phyloP scores from a whole-genome alignment of 2,113 vertebrate species.

The Chunga burmeisteri region DNA sequence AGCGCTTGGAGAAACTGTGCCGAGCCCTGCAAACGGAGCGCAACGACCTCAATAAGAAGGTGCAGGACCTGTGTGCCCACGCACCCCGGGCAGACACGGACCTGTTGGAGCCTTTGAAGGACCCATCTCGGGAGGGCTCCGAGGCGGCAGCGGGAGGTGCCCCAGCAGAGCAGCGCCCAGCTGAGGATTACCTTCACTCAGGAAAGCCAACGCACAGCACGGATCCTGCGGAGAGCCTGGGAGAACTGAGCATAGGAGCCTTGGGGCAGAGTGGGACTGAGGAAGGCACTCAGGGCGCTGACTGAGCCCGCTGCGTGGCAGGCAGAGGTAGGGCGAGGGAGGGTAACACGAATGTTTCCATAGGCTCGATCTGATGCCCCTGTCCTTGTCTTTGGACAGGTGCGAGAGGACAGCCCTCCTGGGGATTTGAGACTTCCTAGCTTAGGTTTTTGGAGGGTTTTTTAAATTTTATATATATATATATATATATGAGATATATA shows the following conservation, averaged over 20 bases:
- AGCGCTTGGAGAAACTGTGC: slow-evolving; percentile 93
- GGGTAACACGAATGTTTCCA: neutral
- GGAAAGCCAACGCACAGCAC: neutral
- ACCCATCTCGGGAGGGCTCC: neutral
- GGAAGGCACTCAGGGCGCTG: neutral
- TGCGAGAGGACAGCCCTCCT: neutral
- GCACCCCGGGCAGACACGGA: neutral
- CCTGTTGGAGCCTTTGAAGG: neutral
- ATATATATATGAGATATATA: slow-evolving; percentile 9
- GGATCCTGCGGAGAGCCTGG: neutral
- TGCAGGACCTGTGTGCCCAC: slow-evolving; percentile 84
- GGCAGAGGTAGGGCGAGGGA: neutral
- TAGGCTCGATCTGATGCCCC: neutral
- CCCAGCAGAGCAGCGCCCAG: neutral
- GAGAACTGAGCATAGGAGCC: slow-evolving; percentile 38
- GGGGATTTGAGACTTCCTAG: slow-evolving; percentile 33
- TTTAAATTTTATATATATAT: slow-evolving; percentile 23
- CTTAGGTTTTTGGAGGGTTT: slow-evolving; percentile 57
- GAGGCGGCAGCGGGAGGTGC: neutral
- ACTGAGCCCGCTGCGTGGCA: neutral
- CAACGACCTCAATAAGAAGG: slow-evolving; percentile 96
- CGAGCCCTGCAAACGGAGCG: slow-evolving; percentile 92
- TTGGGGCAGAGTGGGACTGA: slow-evolving; percentile 31
- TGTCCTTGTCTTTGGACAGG: neutral
- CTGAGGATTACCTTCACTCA: neutral